Percentiles rank a stretch among this genome's conserved stretches.
phyloP scores from a whole-genome alignment of 2,888 invertebrate genomes.

The Beris chalybata region DNA sequence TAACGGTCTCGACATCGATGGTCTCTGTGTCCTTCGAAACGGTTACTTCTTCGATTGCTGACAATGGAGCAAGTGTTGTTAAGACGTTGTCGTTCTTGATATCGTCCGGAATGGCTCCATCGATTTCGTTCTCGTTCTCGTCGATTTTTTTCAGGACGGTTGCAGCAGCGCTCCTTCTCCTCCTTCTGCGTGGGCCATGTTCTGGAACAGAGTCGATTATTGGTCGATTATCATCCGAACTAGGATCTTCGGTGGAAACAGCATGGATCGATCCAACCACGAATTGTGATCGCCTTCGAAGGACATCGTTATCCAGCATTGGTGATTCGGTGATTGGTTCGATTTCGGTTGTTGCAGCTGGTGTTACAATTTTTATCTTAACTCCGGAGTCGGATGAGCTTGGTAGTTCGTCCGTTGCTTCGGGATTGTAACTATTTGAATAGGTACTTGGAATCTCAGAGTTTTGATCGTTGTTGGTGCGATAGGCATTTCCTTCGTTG shows the following conservation, averaged over 20 bases:
- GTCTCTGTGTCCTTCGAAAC: conserved; percentile 32
- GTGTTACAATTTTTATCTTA: conserved; percentile 25
- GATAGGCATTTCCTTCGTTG: conserved; percentile 11
- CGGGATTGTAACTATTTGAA: neutral
- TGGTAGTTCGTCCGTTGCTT: conserved; percentile 2
- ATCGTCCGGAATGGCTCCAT: conserved; percentile 49
- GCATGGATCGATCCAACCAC: conserved; percentile 64
- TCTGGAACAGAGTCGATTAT: conserved; percentile 66
- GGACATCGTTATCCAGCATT: conserved; percentile 33
- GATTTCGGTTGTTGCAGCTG: conserved; percentile 9
- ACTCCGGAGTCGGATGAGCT: conserved; percentile 22
- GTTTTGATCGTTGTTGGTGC: conserved; percentile 1
- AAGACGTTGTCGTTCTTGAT: neutral
- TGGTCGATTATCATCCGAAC: conserved; percentile 48
- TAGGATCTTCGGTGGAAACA: conserved; percentile 45
- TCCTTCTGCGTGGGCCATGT: conserved; percentile 61
- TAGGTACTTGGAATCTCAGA: conserved; percentile 2
- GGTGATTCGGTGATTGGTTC: conserved; percentile 28
- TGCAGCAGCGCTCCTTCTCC: conserved; percentile 23
- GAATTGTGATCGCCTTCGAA: conserved; percentile 59
- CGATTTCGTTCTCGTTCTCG: conserved; percentile 59
- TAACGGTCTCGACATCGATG: conserved; percentile 26
- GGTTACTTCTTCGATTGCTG: conserved; percentile 34
- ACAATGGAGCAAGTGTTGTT: neutral
- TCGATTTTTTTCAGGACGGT: conserved; percentile 54